Base-by-base conservation (phyloP, 1,140 invertebrate genomes). In the Wiebesia pumilae region DNA sequence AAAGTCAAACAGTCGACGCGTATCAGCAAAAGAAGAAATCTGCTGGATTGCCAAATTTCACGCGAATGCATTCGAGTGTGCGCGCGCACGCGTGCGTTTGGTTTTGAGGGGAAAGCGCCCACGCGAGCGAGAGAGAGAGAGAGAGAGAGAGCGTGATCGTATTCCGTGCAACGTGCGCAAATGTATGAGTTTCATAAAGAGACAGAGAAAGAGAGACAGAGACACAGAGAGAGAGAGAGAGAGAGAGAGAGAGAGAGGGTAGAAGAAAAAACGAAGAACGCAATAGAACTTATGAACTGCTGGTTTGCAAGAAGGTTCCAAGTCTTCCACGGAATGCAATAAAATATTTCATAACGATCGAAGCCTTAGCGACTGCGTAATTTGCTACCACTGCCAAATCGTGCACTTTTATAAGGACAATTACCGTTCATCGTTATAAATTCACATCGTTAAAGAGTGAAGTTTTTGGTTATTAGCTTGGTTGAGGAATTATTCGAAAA, bases 1-100 rank as follows among this genome's bases (percentile, higher is more conserved):
- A 80, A 85, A 85, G 58, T 79, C 58, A 84, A 79, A 80, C 75
- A 67, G 54, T 79, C 71, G 71, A 77, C 35, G 38, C 80, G 62
- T 40, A 78, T 85, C 84, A 85, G 84, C 84, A 62, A 75, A 85
- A 81, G 65, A 81, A 85, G 84, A 85, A 81, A 82, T 86, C 71
- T 82, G 71, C 80, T 75, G 80, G 54, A 77, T 86, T 27, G 69
- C 85, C 80, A 69, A 86, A 86, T 80, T 80, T 80, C 35, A 16
- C 51, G 51, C 19, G 51, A 2, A 2, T 54, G 51, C 35, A 16
- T 16, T 9, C 19, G 51, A 2, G 9, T 54, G 51, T 3, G 14
- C 9, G 30, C 27, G 30, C 16, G 78, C 35, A 27, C 35, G 43
- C 12, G 24, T 16, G 43, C 14, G 27, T 54, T 54, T 35, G 43